Percentiles rank a stretch among this genome's conserved stretches.
These are phyloP conservation scores for Neelides sp. DNA, from an alignment of 1,140 invertebrate species.

Conservation along the genomic window DNA sequence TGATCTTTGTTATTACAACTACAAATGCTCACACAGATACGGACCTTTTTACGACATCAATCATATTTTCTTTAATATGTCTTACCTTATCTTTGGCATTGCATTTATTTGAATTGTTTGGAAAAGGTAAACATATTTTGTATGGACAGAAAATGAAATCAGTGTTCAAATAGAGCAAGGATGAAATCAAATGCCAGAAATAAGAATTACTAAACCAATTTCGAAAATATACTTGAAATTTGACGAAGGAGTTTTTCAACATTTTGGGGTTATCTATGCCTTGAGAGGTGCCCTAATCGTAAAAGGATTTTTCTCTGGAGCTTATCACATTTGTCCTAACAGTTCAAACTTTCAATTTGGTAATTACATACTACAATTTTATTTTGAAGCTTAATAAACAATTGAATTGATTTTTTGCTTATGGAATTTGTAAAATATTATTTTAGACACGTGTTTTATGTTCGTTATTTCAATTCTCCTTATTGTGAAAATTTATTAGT, in stretches of 20 bases:
- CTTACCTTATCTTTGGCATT: no score
- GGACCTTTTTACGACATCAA: no score
- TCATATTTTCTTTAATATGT: no score
- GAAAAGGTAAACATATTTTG: no score
- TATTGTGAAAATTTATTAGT: constrained; percentile 26
- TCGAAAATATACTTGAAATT: no score
- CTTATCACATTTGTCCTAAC: constrained; percentile 46
- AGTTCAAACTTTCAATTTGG: constrained; percentile 49
- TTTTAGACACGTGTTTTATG: constrained; percentile 29
- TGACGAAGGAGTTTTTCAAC: constrained; percentile 28
- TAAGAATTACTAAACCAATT: no score
- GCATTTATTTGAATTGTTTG: no score
- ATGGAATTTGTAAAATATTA: neutral
- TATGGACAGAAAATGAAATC: no score
- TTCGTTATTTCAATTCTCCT: constrained; percentile 25
- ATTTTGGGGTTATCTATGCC: constrained; percentile 29
- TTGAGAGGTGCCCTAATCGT: constrained; percentile 15
- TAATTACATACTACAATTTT: constrained; percentile 30
- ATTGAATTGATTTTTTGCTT: neutral
- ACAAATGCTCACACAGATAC: no score
- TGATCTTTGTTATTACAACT: no score
- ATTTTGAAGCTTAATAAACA: neutral
- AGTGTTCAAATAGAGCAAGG: no score
- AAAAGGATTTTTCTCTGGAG: constrained; percentile 29
- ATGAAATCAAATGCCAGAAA: no score